Percentiles rank a stretch among this genome's conserved stretches.
Conservation (phyloP, 2,113 vertebrate genomes). For the Carlito syrichta region DNA sequence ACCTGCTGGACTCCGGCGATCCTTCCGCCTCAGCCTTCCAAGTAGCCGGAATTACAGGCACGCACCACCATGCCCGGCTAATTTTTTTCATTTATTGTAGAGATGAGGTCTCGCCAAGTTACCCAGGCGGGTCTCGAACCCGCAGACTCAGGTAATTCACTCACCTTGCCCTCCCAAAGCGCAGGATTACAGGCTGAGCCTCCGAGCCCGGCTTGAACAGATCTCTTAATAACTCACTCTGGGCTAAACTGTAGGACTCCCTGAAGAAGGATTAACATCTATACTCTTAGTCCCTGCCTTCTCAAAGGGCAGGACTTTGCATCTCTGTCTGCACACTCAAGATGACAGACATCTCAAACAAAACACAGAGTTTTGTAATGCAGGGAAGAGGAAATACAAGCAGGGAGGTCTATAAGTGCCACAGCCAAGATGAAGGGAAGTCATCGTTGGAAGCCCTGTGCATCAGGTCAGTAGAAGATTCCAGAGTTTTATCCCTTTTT, state of each 20-base stretch:
- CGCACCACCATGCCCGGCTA: no score
- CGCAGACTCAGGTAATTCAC: no score
- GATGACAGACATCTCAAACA: background rate
- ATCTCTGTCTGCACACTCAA: background rate
- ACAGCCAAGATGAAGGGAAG: constrained; percentile 36
- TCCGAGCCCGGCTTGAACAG: no score
- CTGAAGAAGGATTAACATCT: background rate
- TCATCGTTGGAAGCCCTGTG: background rate
- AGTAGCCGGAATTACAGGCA: no score
- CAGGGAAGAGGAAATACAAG: background rate
- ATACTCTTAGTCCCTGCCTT: background rate
- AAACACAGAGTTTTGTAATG: background rate
- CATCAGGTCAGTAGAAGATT: constrained; percentile 33
- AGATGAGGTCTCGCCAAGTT: no score
- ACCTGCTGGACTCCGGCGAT: no score
- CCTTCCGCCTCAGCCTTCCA: no score
- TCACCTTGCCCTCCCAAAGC: no score
- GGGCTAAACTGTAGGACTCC: background rate
- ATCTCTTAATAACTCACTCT: background rate
- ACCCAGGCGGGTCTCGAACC: no score
- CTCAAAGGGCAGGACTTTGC: background rate
- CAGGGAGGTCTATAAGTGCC: constrained; percentile 32
- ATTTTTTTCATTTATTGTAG: no score
- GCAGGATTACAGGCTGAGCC: no score
- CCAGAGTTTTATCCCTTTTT: background rate